Percentiles rank a stretch among this genome's conserved stretches.
These are phyloP conservation scores for Drosophila busckii DNA, from an alignment of 1,140 invertebrate species.

Conservation along the genomic window DNA sequence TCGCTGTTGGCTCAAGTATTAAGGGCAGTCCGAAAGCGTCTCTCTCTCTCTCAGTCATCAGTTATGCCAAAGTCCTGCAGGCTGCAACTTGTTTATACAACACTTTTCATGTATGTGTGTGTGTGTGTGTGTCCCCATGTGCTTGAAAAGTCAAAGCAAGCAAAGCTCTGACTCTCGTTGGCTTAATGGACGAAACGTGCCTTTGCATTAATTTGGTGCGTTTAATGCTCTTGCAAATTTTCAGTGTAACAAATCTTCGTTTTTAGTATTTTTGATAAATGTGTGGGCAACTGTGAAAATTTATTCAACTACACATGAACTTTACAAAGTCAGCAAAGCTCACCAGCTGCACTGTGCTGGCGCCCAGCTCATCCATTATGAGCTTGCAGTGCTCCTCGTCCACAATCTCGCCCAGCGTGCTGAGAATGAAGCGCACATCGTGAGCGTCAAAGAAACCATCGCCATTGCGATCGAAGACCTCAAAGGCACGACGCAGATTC, in stretches of 20 bases:
- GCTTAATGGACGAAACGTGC: conserved; percentile 74
- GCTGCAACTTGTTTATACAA: conserved; percentile 62
- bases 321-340: conserved; percentile 25
- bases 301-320: conserved; percentile 17
- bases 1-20: conserved; percentile 38
- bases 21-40: conserved; percentile 19
- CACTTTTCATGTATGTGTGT: conserved; percentile 62
- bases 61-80: too few species aligned
- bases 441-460: conserved; percentile 13
- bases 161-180: conserved; percentile 68
- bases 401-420: conserved; percentile 13
- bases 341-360: conserved; percentile 6
- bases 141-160: conserved; percentile 68
- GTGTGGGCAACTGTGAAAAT: conserved; percentile 12
- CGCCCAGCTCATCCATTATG: conserved; percentile 18
- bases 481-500: conserved; percentile 18
- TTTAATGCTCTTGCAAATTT: conserved; percentile 60
- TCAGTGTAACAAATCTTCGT: conserved; percentile 37
- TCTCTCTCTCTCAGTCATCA: not conserved
- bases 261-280: too few species aligned
- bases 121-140: conserved; percentile 29
- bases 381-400: conserved; percentile 19
- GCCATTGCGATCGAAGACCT: conserved; percentile 20
- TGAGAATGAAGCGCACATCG: conserved; percentile 31
- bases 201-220: conserved; percentile 71